These are phyloP conservation scores for Psix sp. DNA, from an alignment of 1,140 invertebrate species.

Conservation along the genomic window DNA sequence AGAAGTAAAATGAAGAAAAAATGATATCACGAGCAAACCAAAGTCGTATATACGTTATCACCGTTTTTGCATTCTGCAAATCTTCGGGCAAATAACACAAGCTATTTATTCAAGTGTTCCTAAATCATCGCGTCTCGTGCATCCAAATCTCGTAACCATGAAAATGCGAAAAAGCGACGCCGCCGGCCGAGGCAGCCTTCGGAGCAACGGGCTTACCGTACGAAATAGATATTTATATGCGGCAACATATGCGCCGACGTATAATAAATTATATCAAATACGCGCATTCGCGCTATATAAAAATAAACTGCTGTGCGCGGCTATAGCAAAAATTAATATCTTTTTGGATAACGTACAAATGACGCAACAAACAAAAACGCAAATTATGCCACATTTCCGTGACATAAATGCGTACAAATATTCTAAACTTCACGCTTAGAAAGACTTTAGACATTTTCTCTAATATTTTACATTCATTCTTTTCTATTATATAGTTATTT, in stretches of 20 bases:
- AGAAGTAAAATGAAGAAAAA: slow-evolving; percentile 8
- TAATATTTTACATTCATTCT: too few relatives aligned
- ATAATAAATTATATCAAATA: slow-evolving; percentile 54
- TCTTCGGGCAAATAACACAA: slow-evolving; percentile 50
- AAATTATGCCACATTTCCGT: slow-evolving; percentile 25
- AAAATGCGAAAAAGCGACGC: slow-evolving; percentile 47
- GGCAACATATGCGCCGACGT: slow-evolving; percentile 46
- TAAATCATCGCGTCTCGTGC: slow-evolving; percentile 51
- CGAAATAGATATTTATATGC: slow-evolving; percentile 57
- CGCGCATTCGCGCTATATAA: slow-evolving; percentile 38
- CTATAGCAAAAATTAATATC: slow-evolving; percentile 48
- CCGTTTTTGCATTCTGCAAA: slow-evolving; percentile 35
- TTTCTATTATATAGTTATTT: too few relatives aligned
- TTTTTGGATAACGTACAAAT: slow-evolving; percentile 31
- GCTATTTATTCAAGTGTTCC: slow-evolving; percentile 56
- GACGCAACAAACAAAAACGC: slow-evolving; percentile 4
- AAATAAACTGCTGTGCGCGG: slow-evolving; percentile 42
- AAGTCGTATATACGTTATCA: slow-evolving; percentile 37
- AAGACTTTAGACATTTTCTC: too few relatives aligned
- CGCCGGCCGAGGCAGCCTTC: slow-evolving; percentile 31
- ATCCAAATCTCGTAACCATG: slow-evolving; percentile 55
- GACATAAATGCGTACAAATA: neutral
- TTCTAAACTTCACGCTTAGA: too few relatives aligned
- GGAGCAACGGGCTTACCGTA: slow-evolving; percentile 49
- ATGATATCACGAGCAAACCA: slow-evolving; percentile 12